These are phyloP conservation scores for Hydractinia echinata DNA, from an alignment of 30 jellyfish, hydroid and myxozoan genomes.

Conservation along the genomic window DNA sequence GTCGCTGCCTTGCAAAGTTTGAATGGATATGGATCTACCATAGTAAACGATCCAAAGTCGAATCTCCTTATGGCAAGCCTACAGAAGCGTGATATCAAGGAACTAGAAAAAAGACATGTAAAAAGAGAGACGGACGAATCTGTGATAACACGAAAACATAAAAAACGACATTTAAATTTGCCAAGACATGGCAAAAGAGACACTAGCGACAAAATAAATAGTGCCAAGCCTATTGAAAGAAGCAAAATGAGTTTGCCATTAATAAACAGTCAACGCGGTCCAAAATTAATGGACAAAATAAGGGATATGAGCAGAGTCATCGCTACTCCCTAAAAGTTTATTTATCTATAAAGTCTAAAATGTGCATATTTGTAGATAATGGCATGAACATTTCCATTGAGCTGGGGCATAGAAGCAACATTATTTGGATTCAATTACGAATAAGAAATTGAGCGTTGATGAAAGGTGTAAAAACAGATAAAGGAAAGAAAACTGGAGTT, in stretches of 20 bases:
- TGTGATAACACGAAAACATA: background rate
- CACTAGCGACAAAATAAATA: conserved; percentile 41
- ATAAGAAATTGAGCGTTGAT: too few relatives aligned
- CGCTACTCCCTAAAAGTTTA: conserved; percentile 59
- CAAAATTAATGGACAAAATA: conserved; percentile 85
- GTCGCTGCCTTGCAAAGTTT: conserved; percentile 36
- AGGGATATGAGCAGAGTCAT: conserved; percentile 91
- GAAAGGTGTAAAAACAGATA: too few relatives aligned
- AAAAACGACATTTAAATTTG: background rate
- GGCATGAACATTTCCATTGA: too few relatives aligned
- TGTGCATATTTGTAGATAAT: too few relatives aligned
- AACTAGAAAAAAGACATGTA: background rate
- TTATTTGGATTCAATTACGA: too few relatives aligned
- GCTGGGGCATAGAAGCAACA: too few relatives aligned
- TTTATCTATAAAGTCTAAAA: too few relatives aligned
- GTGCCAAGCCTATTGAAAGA: conserved; percentile 77
- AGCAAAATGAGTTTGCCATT: conserved; percentile 72
- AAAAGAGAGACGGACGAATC: conserved; percentile 12
- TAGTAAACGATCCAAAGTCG: background rate
- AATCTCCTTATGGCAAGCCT: conserved; percentile 10
- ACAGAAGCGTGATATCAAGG: conserved; percentile 7
- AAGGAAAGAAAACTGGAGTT: too few relatives aligned
- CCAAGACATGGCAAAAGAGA: conserved; percentile 41
- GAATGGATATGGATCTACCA: conserved; percentile 3
- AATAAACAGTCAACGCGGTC: conserved; percentile 57